Conservation (phyloP, 2,797 vertebrate genomes). For the Stomatorhinus walkeri region DNA sequence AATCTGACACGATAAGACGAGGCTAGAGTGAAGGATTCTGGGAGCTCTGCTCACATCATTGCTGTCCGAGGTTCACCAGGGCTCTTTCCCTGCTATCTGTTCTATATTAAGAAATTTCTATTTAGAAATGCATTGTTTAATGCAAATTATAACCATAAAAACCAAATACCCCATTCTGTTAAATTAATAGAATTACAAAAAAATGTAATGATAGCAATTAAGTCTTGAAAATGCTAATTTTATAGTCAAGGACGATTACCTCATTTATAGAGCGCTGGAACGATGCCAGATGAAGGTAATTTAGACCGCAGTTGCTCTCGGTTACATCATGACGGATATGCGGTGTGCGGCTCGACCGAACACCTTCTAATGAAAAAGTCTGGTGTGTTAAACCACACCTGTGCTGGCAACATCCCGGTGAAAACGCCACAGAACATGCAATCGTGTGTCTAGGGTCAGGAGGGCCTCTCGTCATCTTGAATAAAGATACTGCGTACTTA, state of each 20-base stretch:
- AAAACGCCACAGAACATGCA: not conserved
- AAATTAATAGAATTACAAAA: constrained; percentile 99
- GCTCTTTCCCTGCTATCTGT: constrained; percentile 48
- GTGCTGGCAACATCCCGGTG: not conserved
- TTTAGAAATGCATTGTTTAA: constrained; percentile 90
- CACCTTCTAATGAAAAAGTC: constrained; percentile 55
- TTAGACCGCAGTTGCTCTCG: constrained; percentile 92
- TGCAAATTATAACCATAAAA: constrained; percentile 99
- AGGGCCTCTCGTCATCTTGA: not conserved
- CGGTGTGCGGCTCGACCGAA: constrained; percentile 73
- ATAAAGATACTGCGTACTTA: not conserved
- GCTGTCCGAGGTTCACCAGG: constrained; percentile 39
- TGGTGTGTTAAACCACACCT: constrained; percentile 25
- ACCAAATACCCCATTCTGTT: constrained; percentile 97
- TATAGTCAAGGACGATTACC: constrained; percentile 99
- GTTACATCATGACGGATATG: constrained; percentile 98
- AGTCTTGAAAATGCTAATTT: constrained; percentile 99
- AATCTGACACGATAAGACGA: constrained; percentile 54
- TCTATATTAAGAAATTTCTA: constrained; percentile 69
- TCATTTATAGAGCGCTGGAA: constrained; percentile 99
- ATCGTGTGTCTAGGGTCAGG: not conserved
- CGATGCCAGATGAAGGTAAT: constrained; percentile 98
- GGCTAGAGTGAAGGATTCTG: constrained; percentile 17
- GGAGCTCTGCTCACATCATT: constrained; percentile 6
- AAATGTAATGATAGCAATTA: constrained; percentile 99